Percentiles rank a stretch among this genome's conserved stretches.
Conservation (phyloP, 2,113 vertebrate genomes). For the Sylvia atricapilla region DNA sequence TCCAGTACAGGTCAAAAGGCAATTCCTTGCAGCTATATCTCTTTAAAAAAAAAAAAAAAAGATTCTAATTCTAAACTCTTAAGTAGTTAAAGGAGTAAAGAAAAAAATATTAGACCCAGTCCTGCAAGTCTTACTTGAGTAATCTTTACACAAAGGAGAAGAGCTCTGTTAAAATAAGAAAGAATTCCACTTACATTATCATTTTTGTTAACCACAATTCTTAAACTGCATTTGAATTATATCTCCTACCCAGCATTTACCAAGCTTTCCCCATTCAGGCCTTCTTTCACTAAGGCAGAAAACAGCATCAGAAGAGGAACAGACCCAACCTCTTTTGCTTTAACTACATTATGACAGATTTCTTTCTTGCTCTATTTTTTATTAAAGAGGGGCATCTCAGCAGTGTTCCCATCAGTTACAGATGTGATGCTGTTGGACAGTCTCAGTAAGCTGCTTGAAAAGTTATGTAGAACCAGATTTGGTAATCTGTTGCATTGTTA, state of each 20-base stretch:
- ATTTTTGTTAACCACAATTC: neutral
- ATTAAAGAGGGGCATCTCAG: neutral
- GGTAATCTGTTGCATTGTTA: neutral
- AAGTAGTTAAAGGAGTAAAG: neutral
- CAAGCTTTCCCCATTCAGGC: neutral
- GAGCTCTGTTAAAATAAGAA: neutral
- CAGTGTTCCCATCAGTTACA: neutral
- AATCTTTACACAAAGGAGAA: neutral
- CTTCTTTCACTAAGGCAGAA: neutral
- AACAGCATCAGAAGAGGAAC: neutral
- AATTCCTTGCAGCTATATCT: constrained; percentile 92
- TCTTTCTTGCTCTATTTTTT: neutral
- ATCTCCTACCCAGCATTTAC: neutral
- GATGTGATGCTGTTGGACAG: neutral
- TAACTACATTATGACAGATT: neutral
- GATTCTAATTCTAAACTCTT: neutral
- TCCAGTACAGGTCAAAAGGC: constrained; percentile 84
- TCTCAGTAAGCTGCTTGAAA: neutral
- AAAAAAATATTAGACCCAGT: neutral
- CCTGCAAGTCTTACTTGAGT: neutral
- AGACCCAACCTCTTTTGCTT: neutral
- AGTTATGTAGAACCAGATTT: neutral
- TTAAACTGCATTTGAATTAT: neutral
- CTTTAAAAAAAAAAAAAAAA: constrained; percentile 41
- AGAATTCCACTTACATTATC: neutral